Evolutionary conservation across 2,797 vertebrate species (phyloP), one percentile per base, ranked within the genome.

Genomic region (Sphaeramia orbicularis): DNA sequence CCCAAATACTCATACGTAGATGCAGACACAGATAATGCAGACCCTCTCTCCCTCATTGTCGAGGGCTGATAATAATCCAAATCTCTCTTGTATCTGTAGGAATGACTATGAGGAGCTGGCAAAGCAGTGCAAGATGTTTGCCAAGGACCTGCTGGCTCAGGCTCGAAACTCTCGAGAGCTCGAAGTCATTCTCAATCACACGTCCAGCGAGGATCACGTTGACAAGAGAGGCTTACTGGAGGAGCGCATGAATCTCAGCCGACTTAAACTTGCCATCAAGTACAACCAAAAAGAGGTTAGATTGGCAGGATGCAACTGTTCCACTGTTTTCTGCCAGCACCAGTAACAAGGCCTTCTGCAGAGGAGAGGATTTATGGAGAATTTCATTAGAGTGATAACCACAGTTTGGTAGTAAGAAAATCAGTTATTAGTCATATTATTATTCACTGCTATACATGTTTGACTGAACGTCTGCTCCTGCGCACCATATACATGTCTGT

Each of bases 261-360:
- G 97, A 65, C 95, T 99, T 72, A 99, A 99, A 86, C 96, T 99
- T 45, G 98, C 98, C 75, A 99, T 99, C 88, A 99, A 97, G 78
- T 99, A 99, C 91, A 99, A 99, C 89, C 98, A 99, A 78, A 99
- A 99, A 84, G 98, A 99, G 96, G 98, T 99, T 1, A 71, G 89
- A 35, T 8, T 0, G 7, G 12, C 16, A 14, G 18, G 14, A 21
- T 16, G 66, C 35, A 16, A 3, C 47, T 10, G 18, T 9, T 32
- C n/a, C n/a, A 51, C 38, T 41, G 21, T 32, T n/a, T 41, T 19
- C 1, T 52, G 10, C 12, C 30, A 7, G 27, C 3, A 13, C 15
- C 36, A 8, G 3, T 16, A 24, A 10, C 41, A 10, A 14, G 10
- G 1, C 5, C 16, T 21, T 50, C 32, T 55, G 2, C 21, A 24